Conservation (phyloP, 1,140 invertebrate species). For the Anoplophora glabripennis region DNA sequence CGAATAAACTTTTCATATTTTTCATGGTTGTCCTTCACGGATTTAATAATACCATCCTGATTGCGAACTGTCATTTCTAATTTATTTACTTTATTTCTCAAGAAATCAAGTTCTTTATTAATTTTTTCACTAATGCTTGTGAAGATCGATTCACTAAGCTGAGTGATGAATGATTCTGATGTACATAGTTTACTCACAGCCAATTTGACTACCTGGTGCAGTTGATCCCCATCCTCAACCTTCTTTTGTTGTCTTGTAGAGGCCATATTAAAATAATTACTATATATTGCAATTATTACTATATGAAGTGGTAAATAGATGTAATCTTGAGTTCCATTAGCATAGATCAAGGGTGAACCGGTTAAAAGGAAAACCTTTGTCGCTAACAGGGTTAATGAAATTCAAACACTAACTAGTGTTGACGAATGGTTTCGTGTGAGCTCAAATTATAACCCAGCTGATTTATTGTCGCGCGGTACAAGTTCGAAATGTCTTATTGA, state of each 20-base stretch:
- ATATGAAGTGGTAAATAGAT: no score
- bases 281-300: no score
- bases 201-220: background rate
- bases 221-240: background rate
- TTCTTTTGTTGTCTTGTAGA: no score
- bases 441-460: constrained; percentile 41
- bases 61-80: background rate
- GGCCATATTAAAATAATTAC: no score
- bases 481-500: background rate
- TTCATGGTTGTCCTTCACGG: background rate
- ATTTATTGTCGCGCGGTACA: constrained; percentile 40
- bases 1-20: background rate
- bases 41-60: background rate
- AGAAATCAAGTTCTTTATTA: no score
- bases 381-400: constrained; percentile 44
- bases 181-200: background rate
- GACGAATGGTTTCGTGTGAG: constrained; percentile 39
- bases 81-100: background rate
- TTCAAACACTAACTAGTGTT: constrained; percentile 31
- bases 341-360: no score
- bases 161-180: background rate
- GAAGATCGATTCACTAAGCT: background rate
- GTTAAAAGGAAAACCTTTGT: constrained; percentile 46
- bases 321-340: no score
- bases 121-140: background rate